These are phyloP conservation scores for Tetrao urogallus DNA, from an alignment of 2,113 vertebrate species.

Conservation along the genomic window DNA sequence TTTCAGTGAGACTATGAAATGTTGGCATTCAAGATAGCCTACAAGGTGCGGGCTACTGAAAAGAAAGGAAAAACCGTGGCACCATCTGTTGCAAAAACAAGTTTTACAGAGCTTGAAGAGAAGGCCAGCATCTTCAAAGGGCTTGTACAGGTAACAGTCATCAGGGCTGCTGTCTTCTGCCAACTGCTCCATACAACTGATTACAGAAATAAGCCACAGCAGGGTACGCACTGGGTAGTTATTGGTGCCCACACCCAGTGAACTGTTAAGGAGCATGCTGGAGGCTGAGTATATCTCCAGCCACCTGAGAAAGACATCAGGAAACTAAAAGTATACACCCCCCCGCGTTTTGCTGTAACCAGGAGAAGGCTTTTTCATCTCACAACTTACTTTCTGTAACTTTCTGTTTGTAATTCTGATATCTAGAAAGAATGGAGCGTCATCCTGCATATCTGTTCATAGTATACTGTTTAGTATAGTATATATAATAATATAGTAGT, in stretches of 20 bases:
- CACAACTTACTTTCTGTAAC: background rate
- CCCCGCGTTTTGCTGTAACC: background rate
- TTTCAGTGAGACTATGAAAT: background rate
- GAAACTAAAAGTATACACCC: background rate
- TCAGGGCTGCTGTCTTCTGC: background rate
- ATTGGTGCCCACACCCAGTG: background rate
- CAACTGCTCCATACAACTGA: background rate
- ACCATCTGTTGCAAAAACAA: background rate
- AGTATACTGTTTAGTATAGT: background rate
- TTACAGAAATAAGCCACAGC: background rate
- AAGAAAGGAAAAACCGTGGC: background rate
- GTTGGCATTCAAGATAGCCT: background rate
- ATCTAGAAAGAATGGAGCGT: background rate
- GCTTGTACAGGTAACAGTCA: background rate
- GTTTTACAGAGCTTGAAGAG: background rate
- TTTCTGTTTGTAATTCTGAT: background rate
- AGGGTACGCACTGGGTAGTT: background rate
- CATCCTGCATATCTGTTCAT: background rate
- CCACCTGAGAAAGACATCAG: background rate
- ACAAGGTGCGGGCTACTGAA: background rate
- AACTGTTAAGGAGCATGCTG: background rate
- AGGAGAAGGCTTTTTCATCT: background rate
- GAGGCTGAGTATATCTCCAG: background rate
- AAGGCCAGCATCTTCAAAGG: background rate
- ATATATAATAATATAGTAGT: no score